phyloP scores from a whole-genome alignment of 2,888 invertebrate species.

The Buathra laborator region DNA sequence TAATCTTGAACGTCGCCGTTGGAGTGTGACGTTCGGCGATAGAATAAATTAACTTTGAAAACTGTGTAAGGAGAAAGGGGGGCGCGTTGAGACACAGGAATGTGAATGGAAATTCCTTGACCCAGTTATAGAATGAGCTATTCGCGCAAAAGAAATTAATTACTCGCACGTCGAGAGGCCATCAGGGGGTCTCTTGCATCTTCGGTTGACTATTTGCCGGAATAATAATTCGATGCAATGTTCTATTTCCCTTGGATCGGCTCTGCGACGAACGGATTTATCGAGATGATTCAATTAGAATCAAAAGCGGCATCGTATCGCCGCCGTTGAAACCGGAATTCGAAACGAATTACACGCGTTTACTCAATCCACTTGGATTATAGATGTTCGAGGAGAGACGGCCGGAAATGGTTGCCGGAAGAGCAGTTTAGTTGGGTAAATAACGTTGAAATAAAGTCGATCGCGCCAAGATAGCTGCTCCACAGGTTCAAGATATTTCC shows the following conservation, averaged over 20 bases:
- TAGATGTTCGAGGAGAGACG: not conserved
- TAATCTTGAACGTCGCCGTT: not conserved
- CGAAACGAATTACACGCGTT: conserved; percentile 22
- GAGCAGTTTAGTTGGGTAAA: not conserved
- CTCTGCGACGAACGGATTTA: not conserved
- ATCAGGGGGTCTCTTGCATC: not conserved
- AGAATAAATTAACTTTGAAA: not conserved
- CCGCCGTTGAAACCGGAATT: not conserved
- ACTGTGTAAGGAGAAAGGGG: not conserved
- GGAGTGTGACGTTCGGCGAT: not conserved
- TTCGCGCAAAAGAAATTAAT: not conserved
- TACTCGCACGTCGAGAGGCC: not conserved
- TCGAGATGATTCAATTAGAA: conserved; percentile 19
- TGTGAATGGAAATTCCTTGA: conserved; percentile 3
- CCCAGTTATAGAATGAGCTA: not conserved
- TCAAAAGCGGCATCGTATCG: conserved; percentile 6
- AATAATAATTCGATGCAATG: conserved; percentile 1
- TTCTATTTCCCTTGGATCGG: not conserved
- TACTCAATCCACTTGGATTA: conserved; percentile 32
- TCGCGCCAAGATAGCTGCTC: conserved; percentile 23
- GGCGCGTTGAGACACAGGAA: not conserved
- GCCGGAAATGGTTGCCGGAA: conserved; percentile 23
- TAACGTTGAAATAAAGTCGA: conserved; percentile 9
- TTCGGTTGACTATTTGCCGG: not conserved
- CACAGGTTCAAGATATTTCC: not conserved